Base-by-base conservation (phyloP, 2,888 invertebrate species). In the Onthophagus sagittarius region DNA sequence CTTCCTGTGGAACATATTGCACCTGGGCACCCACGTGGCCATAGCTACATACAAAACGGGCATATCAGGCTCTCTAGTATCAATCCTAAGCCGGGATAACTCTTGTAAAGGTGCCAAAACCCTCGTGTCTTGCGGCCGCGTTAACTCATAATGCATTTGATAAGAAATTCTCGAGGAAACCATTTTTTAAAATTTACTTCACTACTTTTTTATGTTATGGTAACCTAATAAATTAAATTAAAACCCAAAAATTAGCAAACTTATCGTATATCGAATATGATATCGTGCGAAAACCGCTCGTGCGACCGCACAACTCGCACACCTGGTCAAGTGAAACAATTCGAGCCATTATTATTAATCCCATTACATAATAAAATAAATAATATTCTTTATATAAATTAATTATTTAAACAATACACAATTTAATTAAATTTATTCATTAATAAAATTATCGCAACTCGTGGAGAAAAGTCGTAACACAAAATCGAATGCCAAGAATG, bases 11-110 rank as follows among this genome's bases (percentile, higher is more conserved):
- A 82, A 83, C 83, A 84, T 83, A 80, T 86, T 85, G 81, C 86
- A 93, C 87, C 93, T 93, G 83, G 92, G 92, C 82, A 92, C 91
- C 93, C 93, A 93, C 81, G 91, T 91, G 85, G 89, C 87, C 83
- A 92, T 89, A 75, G 92, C 90, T 80, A 91, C 89, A 85, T 92
- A 92, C 77, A 92, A 88, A 78, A 92, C 90, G 72, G 92, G 92
- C 84, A 90, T 87, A 82, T 89, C 88, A 69, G 75, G 75, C 62
- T 75, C 74, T 53, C 79, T 75, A 31, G 79, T 79, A 86, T 89
- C 79, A 85, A 87, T 79, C 69, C 88, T 87, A 80, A 90, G 87
- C 80, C 89, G 85, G 71, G 89, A 88, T 82, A 90, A 89, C 83
- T 90, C 89, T 85, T 89, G 89, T 80, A 89, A 86, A 75, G 90